Evolutionary conservation across 92 coral and sea anemone genomes (phyloP), one percentile per base, ranked within the genome.

Genomic region (Siderastrea radians): DNA sequence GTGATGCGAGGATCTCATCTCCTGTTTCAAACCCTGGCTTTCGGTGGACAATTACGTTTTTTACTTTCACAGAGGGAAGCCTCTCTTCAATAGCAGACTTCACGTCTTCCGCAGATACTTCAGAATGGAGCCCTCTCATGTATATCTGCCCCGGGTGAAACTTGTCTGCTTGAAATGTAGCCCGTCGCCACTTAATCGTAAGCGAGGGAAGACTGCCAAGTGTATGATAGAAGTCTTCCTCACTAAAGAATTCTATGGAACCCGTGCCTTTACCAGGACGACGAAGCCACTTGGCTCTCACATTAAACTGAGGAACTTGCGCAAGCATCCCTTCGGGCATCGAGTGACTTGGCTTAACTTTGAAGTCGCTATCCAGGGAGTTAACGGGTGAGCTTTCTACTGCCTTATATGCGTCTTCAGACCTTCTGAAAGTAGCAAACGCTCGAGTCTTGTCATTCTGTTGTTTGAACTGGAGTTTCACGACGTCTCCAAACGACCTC

Each of bases 211-310:
- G 55, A 5, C 80, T 65, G 89, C 69, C 16, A 11, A 48, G 44
- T 5, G 77, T 14, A 6, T 65, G 55, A 50, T 7, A 15, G 48
- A 49, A 70, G 49, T 89, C 88, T 7, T 51, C n/a, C 44, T 19
- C 9, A 38, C 26, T 44, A 15, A 7, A 53, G 26, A 86, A 90
- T 48, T 67, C 65, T 5, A 90, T 86, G 58, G 52, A 71, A 11
- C 89, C 95, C 43, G 72, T 89, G 68, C 95, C 93, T 62, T 59
- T 85, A 1, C 82, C 74, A 50, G 49, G 86, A 43, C 95, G 95
- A 60, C 95, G 86, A 16, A 15, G 61, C 95, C 95, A 93, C 65
- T 12, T 86, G 51, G 81, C 83, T 62, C 65, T 86, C n/a, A 86
- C 68, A 52, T 65, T 66, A 45, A 92, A 85, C 78, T 70, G 81